A percentile compares a stretch with the other conserved stretches of the same genome.
Evolutionary conservation across 53 echinoderm and acorn worm species (phyloP).

Genomic region (Holothuria leucospilota): DNA sequence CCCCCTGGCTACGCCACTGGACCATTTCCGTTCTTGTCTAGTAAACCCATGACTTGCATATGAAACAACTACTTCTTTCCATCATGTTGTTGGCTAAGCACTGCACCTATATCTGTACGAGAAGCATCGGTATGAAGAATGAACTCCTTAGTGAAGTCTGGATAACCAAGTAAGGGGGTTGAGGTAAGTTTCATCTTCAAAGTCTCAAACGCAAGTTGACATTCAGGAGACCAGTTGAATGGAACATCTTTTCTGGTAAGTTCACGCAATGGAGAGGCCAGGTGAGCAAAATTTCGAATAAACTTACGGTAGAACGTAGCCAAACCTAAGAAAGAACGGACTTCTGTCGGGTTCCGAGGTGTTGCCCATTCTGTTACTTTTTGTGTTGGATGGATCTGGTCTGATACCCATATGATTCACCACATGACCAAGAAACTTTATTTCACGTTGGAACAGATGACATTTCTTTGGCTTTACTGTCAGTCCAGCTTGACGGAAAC

Average conservation of each 20-base stretch:
- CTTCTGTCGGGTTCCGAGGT: background rate
- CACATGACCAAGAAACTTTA: background rate
- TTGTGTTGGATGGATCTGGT: background rate
- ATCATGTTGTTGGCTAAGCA: constrained; percentile 38
- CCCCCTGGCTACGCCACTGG: too few species aligned
- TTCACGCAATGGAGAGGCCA: background rate
- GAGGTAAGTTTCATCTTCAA: constrained; percentile 23
- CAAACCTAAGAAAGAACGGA: constrained; percentile 2
- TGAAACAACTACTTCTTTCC: constrained; percentile 58
- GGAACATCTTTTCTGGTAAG: constrained; percentile 32
- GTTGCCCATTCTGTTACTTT: background rate
- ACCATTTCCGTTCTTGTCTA: constrained; percentile 42
- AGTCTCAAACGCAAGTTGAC: constrained; percentile 34
- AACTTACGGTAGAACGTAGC: background rate
- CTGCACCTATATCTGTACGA: constrained; percentile 48
- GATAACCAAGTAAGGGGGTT: constrained; percentile 75
- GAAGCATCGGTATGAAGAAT: constrained; percentile 67
- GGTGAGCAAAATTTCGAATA: background rate
- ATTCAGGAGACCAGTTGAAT: constrained; percentile 47
- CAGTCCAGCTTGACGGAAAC: background rate
- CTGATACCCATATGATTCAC: background rate
- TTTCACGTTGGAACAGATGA: background rate
- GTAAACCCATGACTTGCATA: constrained; percentile 57
- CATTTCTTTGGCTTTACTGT: constrained; percentile 9
- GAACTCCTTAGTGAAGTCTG: constrained; percentile 47